Evolutionary conservation across 2,113 vertebrate genomes (phyloP).

Genomic region (Aplodontia rufa): DNA sequence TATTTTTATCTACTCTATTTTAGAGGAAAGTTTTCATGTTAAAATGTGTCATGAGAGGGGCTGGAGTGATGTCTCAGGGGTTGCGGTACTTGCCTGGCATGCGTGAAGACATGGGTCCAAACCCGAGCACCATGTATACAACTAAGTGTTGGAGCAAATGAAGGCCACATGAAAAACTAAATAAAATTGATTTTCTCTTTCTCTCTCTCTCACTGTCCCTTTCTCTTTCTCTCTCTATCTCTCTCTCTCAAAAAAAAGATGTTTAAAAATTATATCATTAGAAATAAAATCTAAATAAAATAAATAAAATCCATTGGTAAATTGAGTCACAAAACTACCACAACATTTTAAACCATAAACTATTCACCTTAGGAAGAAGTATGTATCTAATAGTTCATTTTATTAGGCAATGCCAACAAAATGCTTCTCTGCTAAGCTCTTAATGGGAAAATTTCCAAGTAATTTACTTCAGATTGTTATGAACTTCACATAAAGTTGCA

Average conservation of each 20-base stretch:
- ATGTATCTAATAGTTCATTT: neutral
- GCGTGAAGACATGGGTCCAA: too few species aligned
- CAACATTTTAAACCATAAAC: slow-evolving; percentile 24
- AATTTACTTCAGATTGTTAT: neutral
- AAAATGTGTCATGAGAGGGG: too few species aligned
- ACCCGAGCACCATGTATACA: too few species aligned
- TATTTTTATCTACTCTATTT: neutral
- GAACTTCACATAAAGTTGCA: slow-evolving; percentile 46
- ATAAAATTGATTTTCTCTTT: too few species aligned
- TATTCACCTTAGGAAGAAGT: neutral
- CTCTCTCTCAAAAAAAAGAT: too few species aligned
- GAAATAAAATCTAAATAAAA: slow-evolving; percentile 35
- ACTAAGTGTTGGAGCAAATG: too few species aligned
- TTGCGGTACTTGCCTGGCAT: too few species aligned
- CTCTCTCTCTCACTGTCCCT: too few species aligned
- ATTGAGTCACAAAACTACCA: neutral
- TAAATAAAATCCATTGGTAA: slow-evolving; percentile 20
- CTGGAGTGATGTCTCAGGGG: too few species aligned
- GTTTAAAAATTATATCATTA: neutral
- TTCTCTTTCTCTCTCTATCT: too few species aligned
- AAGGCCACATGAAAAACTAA: too few species aligned
- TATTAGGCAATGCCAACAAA: slow-evolving; percentile 40
- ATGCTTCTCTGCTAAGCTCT: neutral
- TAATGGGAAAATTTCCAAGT: slow-evolving; percentile 53
- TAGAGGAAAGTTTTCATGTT: slow-evolving; percentile 22